Evolutionary conservation across 2,797 vertebrate species (phyloP), one percentile per base, ranked within the genome.

Genomic region (Falco concolor): DNA sequence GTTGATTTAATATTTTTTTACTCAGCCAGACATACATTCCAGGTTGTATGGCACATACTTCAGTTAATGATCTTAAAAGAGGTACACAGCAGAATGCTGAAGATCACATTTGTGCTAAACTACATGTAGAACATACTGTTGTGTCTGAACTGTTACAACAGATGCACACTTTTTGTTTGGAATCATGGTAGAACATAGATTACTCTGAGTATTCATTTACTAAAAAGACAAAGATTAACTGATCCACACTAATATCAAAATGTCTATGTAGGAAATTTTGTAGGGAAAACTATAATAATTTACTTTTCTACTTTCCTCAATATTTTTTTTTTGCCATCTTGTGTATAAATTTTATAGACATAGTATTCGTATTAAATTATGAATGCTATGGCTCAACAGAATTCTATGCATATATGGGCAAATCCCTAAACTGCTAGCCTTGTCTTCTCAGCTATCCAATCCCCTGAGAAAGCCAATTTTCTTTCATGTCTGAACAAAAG

Each of bases 401-500:
- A 94, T 96, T 96, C 87, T 90, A 60, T 92, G 89, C 89, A 67
- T 92, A 78, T 87, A 60, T 80, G 87, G 89, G 68, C 65, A 97
- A 96, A 95, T 97, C 94, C 88, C 90, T 93, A 92, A 94, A 94
- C 87, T 97, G 82, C 96, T 95, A 95, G 94, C 94, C 95, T 97
- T 97, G 96, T 97, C 97, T 97, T 97, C 97, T 96, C 95, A 97
- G 97, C 96, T 97, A 95, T 95, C 96, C 89, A 95, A 68, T 98
- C 98, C 97, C 98, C 76, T 53, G 97, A 98, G 97, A 97, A 97
- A 98, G 98, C 97, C 98, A 98, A 98, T 98, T 98, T 98, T 98
- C 98, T 97, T 98, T 98, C 98, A 97, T 97, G 97, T 98, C 97
- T 97, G 97, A 98, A 98, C 97, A 97, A 97, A 98, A 98, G 98